Conservation (phyloP, 2,113 vertebrate genomes). For the Bos taurus region ARS-UCD2.0 NC_037330.1:33001001-33001500, state of each 20-base stretch:
- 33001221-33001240: not conserved
- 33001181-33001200: not conserved
- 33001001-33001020: not conserved
- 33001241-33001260: not conserved
- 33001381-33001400: not conserved
- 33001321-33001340: not conserved
- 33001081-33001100: not conserved
- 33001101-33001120: not conserved
- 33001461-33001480: not conserved
- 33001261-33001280: not conserved
- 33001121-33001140: not conserved
- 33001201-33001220: not conserved
- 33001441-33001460: not conserved
- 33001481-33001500: not conserved
- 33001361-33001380: not conserved
- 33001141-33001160: not conserved
- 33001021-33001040: not conserved
- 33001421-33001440: not conserved
- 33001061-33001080: not conserved
- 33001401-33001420: not conserved
- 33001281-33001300: not conserved
- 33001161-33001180: not conserved
- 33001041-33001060: not conserved
- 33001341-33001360: not conserved
- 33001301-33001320: not conserved